phyloP scores from a whole-genome alignment of 1,140 invertebrate species.

The Hylaeus volcanicus region DNA sequence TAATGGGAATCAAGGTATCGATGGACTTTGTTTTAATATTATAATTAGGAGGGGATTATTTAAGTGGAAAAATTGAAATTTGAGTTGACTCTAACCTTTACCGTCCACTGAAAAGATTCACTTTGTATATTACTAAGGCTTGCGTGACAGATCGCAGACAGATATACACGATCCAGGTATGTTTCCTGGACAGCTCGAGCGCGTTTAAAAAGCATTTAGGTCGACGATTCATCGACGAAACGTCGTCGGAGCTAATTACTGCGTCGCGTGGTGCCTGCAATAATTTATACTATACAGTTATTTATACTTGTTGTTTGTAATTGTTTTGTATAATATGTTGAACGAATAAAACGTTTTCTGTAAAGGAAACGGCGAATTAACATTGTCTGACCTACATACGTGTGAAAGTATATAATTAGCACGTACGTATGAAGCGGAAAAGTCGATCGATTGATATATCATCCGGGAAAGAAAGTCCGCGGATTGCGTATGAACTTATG shows the following conservation, averaged over 20 bases:
- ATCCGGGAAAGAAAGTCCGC: not conserved
- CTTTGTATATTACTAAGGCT: too few species aligned
- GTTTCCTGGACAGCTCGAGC: too few species aligned
- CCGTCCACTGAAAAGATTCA: too few species aligned
- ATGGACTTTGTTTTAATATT: too few species aligned
- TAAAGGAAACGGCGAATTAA: constrained; percentile 12
- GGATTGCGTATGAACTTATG: not conserved
- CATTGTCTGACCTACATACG: constrained; percentile 23
- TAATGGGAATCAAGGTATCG: not conserved
- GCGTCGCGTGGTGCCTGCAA: not conserved
- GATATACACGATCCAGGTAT: too few species aligned
- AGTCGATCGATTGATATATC: not conserved
- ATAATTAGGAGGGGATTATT: too few species aligned
- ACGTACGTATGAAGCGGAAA: constrained; percentile 1
- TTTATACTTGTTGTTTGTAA: constrained; percentile 27
- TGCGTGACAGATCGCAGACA: too few species aligned
- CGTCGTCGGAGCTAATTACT: too few species aligned
- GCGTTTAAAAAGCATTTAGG: too few species aligned
- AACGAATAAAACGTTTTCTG: constrained; percentile 28
- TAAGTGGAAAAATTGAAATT: too few species aligned
- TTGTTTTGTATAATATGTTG: constrained; percentile 37
- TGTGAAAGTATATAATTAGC: constrained; percentile 28
- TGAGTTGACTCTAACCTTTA: too few species aligned
- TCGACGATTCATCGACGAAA: not conserved
- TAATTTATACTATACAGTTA: constrained; percentile 4